Evolutionary conservation across 2,797 vertebrate species (phyloP).

Genomic region (Salarias fasciatus): DNA sequence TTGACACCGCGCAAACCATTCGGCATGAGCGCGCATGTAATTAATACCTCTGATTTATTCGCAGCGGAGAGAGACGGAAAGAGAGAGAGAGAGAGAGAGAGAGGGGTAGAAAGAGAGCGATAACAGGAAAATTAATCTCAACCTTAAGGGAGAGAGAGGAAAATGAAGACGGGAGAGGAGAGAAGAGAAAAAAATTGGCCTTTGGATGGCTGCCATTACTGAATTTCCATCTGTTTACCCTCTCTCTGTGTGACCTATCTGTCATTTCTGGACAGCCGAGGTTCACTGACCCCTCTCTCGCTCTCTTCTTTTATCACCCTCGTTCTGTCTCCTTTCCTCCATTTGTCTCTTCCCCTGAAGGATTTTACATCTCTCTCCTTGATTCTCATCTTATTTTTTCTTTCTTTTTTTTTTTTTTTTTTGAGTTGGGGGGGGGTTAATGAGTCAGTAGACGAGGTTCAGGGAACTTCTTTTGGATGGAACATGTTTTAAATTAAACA

Average conservation of each 20-base stretch:
- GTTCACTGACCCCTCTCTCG: slow-evolving; percentile 24
- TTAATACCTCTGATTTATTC: slow-evolving; percentile 61
- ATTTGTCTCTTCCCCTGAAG: slow-evolving; percentile 49
- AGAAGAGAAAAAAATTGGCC: slow-evolving; percentile 49
- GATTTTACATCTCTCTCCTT: slow-evolving; percentile 65
- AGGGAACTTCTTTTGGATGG: slow-evolving; percentile 68
- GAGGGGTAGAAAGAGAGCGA: slow-evolving; percentile 16
- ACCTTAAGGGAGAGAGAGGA: slow-evolving; percentile 63
- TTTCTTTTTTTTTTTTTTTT: slow-evolving; percentile 52
- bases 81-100: too few species aligned
- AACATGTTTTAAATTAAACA: slow-evolving; percentile 63
- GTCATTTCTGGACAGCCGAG: slow-evolving; percentile 21
- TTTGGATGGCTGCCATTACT: slow-evolving; percentile 76
- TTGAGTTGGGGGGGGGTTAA: slow-evolving; percentile 29
- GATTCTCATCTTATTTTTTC: slow-evolving; percentile 50
- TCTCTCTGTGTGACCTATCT: slow-evolving; percentile 49
- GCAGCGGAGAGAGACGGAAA: slow-evolving; percentile 13
- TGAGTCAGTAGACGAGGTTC: slow-evolving; percentile 64
- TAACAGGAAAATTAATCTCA: slow-evolving; percentile 73
- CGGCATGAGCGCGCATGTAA: slow-evolving; percentile 37
- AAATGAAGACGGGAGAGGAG: slow-evolving; percentile 18
- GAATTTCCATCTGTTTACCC: slow-evolving; percentile 85
- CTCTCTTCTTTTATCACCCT: slow-evolving; percentile 6
- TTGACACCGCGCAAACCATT: slow-evolving; percentile 45
- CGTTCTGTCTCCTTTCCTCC: background rate